phyloP scores from a whole-genome alignment of 1,140 invertebrate species.

The Neodiprion lecontei region DNA sequence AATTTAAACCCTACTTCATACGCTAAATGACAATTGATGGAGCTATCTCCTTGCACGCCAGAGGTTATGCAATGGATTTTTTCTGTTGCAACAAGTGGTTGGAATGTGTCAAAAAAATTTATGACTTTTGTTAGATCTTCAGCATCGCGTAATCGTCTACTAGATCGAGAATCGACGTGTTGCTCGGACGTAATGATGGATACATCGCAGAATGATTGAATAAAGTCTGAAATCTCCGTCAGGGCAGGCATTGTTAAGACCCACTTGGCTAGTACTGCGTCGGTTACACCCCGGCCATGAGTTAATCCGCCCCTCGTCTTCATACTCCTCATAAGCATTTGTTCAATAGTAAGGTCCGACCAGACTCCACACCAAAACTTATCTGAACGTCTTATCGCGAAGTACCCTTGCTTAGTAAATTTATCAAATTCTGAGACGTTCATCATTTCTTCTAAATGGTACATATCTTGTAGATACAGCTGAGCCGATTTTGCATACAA shows the following conservation, averaged over 20 bases:
- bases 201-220: constrained; percentile 48
- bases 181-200: constrained; percentile 48
- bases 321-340: constrained; percentile 51
- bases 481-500: constrained; percentile 49
- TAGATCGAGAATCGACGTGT: constrained; percentile 52
- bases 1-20: constrained; percentile 42
- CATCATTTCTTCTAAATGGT: constrained; percentile 36
- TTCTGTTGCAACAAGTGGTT: constrained; percentile 43
- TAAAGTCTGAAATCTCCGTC: constrained; percentile 28
- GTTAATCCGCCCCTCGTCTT: constrained; percentile 36
- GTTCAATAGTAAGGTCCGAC: constrained; percentile 50
- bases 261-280: constrained; percentile 26
- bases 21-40: constrained; percentile 53
- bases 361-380: constrained; percentile 54
- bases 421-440: constrained; percentile 39
- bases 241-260: constrained; percentile 25
- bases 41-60: constrained; percentile 47
- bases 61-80: constrained; percentile 46
- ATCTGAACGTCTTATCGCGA: constrained; percentile 43
- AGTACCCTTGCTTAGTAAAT: constrained; percentile 39
- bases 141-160: constrained; percentile 48
- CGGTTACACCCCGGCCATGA: constrained; percentile 30
- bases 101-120: constrained; percentile 47
- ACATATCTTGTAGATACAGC: constrained; percentile 51
- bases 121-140: constrained; percentile 45